Evolutionary conservation across 2,888 invertebrate genomes (phyloP).

Genomic region (Synergus umbraculus): DNA sequence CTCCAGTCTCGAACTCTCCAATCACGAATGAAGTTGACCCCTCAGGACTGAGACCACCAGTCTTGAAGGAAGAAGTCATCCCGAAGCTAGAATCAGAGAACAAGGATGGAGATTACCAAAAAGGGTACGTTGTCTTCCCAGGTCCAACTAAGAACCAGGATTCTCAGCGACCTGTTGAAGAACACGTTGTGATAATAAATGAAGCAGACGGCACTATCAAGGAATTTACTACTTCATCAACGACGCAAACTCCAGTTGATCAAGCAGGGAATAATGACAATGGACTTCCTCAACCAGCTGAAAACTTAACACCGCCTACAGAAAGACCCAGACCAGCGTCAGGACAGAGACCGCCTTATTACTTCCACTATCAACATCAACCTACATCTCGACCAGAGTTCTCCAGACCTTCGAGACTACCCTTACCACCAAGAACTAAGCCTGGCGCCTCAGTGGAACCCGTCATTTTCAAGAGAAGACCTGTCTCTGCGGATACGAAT

Average conservation of each 20-base stretch:
- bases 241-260: conserved; percentile 44
- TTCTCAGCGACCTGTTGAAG: conserved; percentile 61
- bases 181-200: conserved; percentile 70
- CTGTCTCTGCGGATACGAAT: conserved; percentile 64
- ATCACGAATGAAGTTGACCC: conserved; percentile 50
- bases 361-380: conserved; percentile 63
- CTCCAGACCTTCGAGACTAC: conserved; percentile 62
- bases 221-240: conserved; percentile 59
- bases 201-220: conserved; percentile 70
- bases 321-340: conserved; percentile 58
- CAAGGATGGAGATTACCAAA: conserved; percentile 43
- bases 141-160: conserved; percentile 49
- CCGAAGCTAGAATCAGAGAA: conserved; percentile 42
- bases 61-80: conserved; percentile 23
- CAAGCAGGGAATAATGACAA: conserved; percentile 45
- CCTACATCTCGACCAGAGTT: conserved; percentile 50
- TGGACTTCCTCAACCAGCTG: conserved; percentile 67
- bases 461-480: conserved; percentile 56
- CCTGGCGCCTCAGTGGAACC: conserved; percentile 53
- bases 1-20: conserved; percentile 12
- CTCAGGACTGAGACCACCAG: conserved; percentile 38
- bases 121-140: conserved; percentile 45
- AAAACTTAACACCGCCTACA: conserved; percentile 69
- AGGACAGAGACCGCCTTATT: conserved; percentile 63
- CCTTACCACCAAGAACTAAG: conserved; percentile 61